A percentile compares a stretch with the other conserved stretches of the same genome.
Evolutionary conservation across 2,888 invertebrate genomes (phyloP).

Genomic region (Drosophila fungiperda): DNA sequence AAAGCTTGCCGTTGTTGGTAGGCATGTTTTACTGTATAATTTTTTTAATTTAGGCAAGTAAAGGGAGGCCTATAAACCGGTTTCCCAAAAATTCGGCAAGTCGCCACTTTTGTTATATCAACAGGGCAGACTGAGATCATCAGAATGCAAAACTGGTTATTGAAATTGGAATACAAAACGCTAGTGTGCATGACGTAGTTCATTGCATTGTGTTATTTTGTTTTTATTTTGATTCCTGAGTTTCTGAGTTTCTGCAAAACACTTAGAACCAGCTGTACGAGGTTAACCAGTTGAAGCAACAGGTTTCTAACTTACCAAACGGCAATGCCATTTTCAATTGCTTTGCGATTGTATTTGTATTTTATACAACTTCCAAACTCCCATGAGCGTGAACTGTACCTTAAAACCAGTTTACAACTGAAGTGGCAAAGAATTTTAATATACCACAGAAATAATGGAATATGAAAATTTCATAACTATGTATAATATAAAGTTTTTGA

Average conservation of each 20-base stretch:
- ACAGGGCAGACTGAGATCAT: conserved; percentile 39
- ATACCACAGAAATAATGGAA: background rate
- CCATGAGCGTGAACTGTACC: conserved; percentile 40
- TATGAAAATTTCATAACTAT: conserved; percentile 27
- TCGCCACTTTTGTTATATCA: conserved; percentile 12
- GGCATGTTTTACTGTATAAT: conserved; percentile 33
- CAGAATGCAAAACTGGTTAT: conserved; percentile 65
- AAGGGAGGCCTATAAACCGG: conserved; percentile 47
- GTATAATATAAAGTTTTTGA: conserved; percentile 14
- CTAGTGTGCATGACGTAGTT: conserved; percentile 20
- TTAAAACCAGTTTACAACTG: conserved; percentile 27
- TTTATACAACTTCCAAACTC: conserved; percentile 26
- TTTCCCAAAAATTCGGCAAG: conserved; percentile 42
- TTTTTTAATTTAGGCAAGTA: conserved; percentile 25
- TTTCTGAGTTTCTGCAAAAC: conserved; percentile 30
- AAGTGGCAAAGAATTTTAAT: background rate
- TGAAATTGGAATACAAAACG: conserved; percentile 49
- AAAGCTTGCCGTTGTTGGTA: background rate
- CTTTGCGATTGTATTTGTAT: conserved; percentile 35
- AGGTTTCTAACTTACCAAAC: conserved; percentile 37
- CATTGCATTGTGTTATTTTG: conserved; percentile 4
- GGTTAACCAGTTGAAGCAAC: conserved; percentile 58
- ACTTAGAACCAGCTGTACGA: conserved; percentile 43
- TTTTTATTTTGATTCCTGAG: conserved; percentile 45
- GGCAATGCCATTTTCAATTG: conserved; percentile 43